These are phyloP conservation scores for Darevskia mixta DNA, from an alignment of 2,797 vertebrate genomes.

Conservation along the genomic window DNA sequence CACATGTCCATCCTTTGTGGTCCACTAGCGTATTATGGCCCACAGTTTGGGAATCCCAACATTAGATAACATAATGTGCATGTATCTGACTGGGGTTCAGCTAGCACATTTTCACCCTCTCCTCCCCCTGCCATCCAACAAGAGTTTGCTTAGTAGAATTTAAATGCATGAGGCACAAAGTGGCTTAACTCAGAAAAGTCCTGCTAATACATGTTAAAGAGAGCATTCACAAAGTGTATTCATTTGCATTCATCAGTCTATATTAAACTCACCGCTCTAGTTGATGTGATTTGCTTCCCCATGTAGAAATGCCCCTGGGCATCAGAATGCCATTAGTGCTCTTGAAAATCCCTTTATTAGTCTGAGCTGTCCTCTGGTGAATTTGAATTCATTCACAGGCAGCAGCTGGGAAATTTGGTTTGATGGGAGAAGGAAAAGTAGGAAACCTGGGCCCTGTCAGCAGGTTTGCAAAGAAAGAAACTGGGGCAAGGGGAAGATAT, in stretches of 20 bases:
- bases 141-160: neutral
- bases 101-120: neutral
- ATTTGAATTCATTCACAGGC: neutral
- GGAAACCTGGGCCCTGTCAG: neutral
- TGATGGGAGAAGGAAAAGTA: neutral
- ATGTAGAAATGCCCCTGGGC: conserved; percentile 11
- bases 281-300: conserved; percentile 21
- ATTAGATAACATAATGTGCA: neutral
- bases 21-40: no score
- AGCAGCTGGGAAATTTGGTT: conserved; percentile 21
- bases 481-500: neutral
- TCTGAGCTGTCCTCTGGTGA: neutral
- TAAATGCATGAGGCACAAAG: conserved; percentile 7
- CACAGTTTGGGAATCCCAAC: neutral
- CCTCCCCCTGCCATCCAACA: neutral
- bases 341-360: conserved; percentile 26
- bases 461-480: neutral
- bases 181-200: neutral
- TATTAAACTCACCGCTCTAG: conserved; percentile 7
- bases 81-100: neutral
- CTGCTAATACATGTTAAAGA: conserved; percentile 8
- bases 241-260: conserved; percentile 17
- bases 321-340: conserved; percentile 11
- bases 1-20: neutral
- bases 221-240: conserved; percentile 13